A percentile compares a stretch with the other conserved stretches of the same genome.
phyloP scores from a whole-genome alignment of 2,797 vertebrate species.

The Yasuhikotakia modesta region DNA sequence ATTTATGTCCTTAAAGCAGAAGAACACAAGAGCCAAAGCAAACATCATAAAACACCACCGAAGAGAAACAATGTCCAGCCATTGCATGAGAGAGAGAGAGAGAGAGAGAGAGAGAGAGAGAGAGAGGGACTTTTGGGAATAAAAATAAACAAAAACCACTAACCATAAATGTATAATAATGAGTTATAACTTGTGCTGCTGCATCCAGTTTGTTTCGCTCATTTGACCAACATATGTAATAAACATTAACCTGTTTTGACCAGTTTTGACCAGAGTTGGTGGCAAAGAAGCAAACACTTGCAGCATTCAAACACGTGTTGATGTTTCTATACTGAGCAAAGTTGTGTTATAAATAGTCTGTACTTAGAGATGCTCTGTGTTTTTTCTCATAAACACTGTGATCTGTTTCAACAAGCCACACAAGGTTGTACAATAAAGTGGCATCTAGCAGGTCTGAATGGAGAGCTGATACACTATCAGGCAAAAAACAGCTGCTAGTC shows the following conservation, averaged over 20 bases:
- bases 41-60: neutral
- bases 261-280: too few relatives aligned
- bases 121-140: too few relatives aligned
- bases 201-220: too few relatives aligned
- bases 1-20: neutral
- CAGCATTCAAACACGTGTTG: too few relatives aligned
- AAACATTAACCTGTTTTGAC: too few relatives aligned
- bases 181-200: too few relatives aligned
- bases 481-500: slow-evolving; percentile 6
- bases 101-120: too few relatives aligned
- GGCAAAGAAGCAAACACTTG: too few relatives aligned
- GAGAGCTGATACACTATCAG: neutral
- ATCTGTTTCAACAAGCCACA: neutral
- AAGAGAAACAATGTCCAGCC: neutral
- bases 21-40: neutral
- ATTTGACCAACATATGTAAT: too few relatives aligned
- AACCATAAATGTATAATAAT: too few relatives aligned
- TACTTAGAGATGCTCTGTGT: neutral
- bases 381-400: neutral
- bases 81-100: too few relatives aligned
- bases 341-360: neutral
- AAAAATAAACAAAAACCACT: too few relatives aligned
- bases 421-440: slow-evolving; percentile 1
- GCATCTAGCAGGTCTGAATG: neutral
- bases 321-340: neutral